Evolutionary conservation across 2,888 invertebrate species (phyloP).

Genomic region (Diaprepes abbreviatus): DNA sequence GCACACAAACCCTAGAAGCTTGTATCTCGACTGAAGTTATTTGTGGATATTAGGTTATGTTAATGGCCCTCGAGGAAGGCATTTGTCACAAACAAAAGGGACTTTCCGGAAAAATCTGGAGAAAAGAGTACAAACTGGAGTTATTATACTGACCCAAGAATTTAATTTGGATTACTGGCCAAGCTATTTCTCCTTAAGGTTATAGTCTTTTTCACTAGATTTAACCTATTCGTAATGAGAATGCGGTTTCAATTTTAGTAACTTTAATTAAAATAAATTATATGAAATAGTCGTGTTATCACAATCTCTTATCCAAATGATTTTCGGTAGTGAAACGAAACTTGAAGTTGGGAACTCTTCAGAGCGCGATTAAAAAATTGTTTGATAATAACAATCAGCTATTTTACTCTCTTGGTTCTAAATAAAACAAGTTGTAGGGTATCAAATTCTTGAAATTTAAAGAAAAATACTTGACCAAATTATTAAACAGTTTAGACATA

Average conservation of each 20-base stretch:
- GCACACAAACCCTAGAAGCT: slow-evolving; percentile 5
- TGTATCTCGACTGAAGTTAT: slow-evolving; percentile 11
- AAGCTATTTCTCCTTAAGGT: not conserved
- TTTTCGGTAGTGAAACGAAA: too few species aligned
- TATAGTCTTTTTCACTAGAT: not conserved
- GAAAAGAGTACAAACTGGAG: not conserved
- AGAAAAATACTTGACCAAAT: too few species aligned
- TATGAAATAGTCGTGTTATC: too few species aligned
- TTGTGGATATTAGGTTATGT: slow-evolving; percentile 18
- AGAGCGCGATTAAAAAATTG: too few species aligned
- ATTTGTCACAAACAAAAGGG: slow-evolving; percentile 12
- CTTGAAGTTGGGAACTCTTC: too few species aligned
- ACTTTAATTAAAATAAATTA: too few species aligned
- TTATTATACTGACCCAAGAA: slow-evolving; percentile 8
- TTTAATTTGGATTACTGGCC: slow-evolving; percentile 8
- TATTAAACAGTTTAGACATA: too few species aligned
- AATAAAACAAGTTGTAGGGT: too few species aligned
- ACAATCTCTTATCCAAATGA: too few species aligned
- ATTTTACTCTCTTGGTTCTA: too few species aligned
- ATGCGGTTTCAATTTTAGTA: not conserved
- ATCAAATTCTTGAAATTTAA: too few species aligned
- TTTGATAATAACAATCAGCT: too few species aligned
- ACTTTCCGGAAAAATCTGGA: slow-evolving; percentile 12
- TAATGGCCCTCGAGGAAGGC: slow-evolving; percentile 2
- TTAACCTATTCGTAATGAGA: not conserved